Evolutionary conservation across 2,113 vertebrate species (phyloP).

Genomic region (Rhinopomastus cyanomelas): DNA sequence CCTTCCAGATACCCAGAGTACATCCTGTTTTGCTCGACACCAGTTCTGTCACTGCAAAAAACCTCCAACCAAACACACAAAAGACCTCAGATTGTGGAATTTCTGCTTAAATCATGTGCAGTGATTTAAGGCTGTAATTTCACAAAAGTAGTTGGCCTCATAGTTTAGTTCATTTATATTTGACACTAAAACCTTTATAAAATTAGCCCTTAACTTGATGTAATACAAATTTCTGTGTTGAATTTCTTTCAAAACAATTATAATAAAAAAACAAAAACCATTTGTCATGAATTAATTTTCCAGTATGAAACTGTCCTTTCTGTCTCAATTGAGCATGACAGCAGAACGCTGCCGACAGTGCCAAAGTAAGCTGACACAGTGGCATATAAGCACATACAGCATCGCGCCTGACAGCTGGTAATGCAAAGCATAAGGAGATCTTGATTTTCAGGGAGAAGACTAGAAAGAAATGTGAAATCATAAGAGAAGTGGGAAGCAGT

Average conservation of each 20-base stretch:
- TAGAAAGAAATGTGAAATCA: conserved; percentile 45
- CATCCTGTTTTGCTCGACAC: not conserved
- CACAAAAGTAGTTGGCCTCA: not conserved
- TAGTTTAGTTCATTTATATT: not conserved
- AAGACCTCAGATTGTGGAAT: not conserved
- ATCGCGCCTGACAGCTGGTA: conserved; percentile 50
- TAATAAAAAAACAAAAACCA: not conserved
- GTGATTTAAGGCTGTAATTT: not conserved
- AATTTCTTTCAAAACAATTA: conserved; percentile 35
- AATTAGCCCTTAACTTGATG: not conserved
- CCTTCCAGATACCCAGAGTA: not conserved
- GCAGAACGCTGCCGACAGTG: conserved; percentile 23
- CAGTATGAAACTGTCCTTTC: conserved; percentile 17
- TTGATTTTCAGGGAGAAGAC: conserved; percentile 53
- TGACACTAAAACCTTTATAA: conserved; percentile 12
- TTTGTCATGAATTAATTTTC: conserved; percentile 37
- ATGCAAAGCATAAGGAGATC: conserved; percentile 55
- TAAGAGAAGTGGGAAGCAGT: conserved; percentile 28
- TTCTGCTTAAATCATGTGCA: not conserved
- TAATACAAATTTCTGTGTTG: not conserved
- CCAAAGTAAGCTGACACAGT: conserved; percentile 3
- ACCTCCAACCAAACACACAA: not conserved
- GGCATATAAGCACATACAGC: not conserved
- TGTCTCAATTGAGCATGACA: conserved; percentile 44
- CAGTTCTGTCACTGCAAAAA: not conserved